Base-by-base conservation (phyloP, 2,797 vertebrate genomes). In the Ptychadena robeensis region DNA sequence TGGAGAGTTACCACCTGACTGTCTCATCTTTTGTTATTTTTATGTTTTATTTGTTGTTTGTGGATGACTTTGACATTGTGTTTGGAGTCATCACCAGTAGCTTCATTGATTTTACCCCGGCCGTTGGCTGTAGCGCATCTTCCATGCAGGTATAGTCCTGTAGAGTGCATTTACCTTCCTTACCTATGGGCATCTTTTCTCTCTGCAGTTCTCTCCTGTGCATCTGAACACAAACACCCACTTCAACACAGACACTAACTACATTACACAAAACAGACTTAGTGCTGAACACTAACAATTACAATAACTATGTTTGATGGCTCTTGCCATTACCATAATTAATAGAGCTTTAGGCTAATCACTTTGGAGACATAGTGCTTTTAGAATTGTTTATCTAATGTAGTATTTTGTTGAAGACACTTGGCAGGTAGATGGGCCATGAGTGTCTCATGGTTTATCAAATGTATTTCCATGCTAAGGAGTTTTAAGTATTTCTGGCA, bases 311-410 rank as follows among this genome's bases (percentile, higher is more conserved):
- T 66, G 30, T 80, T 79, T 85, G 80, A 80, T 59, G 65, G 30
- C 71, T 35, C 28, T 37, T 61, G 74, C 71, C 72, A 76, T 80
- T 80, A 69, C 35, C 71, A 80, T 80, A 85, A 80, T 85, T 80
- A 85, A 85, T 85, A 80, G 72, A 75, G 30, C 71, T 85, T 85
- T 85, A 80, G 65, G 65, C 70, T 80, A 80, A 84, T 84, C 76
- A 64, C 74, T 79, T 80, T 69, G 71, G 40, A 79, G 64, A 53
- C 71, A 34, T 68, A 79, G 61, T 67, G 63, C 63, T 68, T 73
- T 68, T 69, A 53, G n/a, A 75, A 64, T 37, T 85, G 82, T 85
- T 75, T 74, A 64, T 67, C 44, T 75, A 80, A 30, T 63, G 30
- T 31, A 35, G 63, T 73, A 27, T 53, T 37, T 63, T 74, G 63